phyloP scores from a whole-genome alignment of 2,113 vertebrate genomes.

The Arothron firmamentum region DNA sequence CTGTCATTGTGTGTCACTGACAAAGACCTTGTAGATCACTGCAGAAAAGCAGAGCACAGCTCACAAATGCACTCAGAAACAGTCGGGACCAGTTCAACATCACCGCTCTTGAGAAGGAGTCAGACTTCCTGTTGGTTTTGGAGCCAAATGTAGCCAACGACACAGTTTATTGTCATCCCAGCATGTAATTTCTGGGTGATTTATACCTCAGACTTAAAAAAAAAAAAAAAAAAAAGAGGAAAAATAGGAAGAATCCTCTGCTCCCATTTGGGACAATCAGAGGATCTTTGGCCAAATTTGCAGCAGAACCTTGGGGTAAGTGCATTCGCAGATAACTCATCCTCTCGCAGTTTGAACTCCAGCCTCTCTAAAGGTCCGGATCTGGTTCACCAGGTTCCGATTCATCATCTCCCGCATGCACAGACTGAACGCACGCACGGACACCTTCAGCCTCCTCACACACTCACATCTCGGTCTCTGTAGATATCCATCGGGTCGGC shows the following conservation, averaged over 20 bases:
- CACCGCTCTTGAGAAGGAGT: too few species aligned
- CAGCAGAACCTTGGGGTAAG: constrained; percentile 9
- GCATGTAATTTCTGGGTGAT: constrained; percentile 21
- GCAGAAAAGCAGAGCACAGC: background rate
- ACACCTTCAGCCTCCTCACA: too few species aligned
- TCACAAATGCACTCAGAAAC: too few species aligned
- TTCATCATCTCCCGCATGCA: background rate
- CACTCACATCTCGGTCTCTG: too few species aligned
- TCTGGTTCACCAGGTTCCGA: background rate
- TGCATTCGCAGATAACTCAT: constrained; percentile 20
- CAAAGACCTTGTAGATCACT: too few species aligned
- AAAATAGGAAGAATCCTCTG: background rate
- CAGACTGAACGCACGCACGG: too few species aligned
- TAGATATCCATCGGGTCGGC: constrained; percentile 21
- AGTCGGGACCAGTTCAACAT: too few species aligned
- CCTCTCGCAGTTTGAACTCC: background rate
- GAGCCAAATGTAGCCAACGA: background rate
- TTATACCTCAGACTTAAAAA: constrained; percentile 15
- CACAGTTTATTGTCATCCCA: constrained; percentile 21
- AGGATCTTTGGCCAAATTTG: too few species aligned
- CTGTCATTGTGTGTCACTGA: too few species aligned
- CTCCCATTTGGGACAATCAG: background rate
- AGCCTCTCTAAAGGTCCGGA: too few species aligned
- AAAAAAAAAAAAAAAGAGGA: background rate
- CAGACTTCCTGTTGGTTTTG: constrained; percentile 5